phyloP scores from a whole-genome alignment of 2,888 invertebrate species.

The Ophion slaviceki region DNA sequence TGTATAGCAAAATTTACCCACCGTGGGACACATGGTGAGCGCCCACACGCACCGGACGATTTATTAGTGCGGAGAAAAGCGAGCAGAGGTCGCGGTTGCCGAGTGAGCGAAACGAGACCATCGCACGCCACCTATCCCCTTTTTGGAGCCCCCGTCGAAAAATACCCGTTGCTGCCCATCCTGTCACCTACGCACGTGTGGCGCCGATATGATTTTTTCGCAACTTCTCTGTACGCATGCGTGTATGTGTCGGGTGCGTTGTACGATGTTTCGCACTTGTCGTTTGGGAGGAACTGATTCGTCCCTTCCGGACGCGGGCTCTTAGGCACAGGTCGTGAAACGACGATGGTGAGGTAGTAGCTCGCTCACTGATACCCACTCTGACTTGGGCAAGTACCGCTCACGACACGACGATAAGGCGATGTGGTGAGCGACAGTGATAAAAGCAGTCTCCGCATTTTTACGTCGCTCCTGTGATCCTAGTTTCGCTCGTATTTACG shows the following conservation, averaged over 20 bases:
- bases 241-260: background rate
- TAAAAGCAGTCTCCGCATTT: too few species aligned
- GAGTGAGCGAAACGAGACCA: constrained; percentile 31
- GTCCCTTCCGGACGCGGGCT: constrained; percentile 69
- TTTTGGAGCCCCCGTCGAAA: background rate
- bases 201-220: too few species aligned
- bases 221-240: too few species aligned
- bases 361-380: background rate
- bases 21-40: constrained; percentile 26
- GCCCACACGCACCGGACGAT: constrained; percentile 1
- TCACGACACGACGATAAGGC: too few species aligned
- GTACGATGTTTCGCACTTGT: constrained; percentile 70
- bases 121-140: constrained; percentile 59
- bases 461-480: too few species aligned
- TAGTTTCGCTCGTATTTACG: too few species aligned
- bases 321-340: background rate
- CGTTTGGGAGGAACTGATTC: constrained; percentile 78
- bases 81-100: constrained; percentile 15
- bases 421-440: too few species aligned
- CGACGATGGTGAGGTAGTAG: background rate
- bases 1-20: background rate
- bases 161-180: constrained; percentile 16
- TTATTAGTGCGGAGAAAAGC: constrained; percentile 22
- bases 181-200: background rate
- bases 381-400: too few species aligned